Evolutionary conservation across 2,113 vertebrate genomes (phyloP), one percentile per base, ranked within the genome.

Genomic region (Hydropotes inermis): DNA sequence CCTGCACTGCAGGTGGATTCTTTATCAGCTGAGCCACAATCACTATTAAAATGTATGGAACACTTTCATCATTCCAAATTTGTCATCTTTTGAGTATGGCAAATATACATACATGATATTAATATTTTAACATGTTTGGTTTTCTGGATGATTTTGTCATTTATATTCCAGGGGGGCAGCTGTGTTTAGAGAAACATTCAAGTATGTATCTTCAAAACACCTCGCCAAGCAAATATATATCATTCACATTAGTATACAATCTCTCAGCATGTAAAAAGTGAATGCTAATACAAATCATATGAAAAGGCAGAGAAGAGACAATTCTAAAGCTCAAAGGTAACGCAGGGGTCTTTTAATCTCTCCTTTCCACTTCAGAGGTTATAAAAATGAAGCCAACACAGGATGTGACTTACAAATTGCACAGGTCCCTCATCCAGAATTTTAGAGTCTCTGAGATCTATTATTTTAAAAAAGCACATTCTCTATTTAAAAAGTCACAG

Each of bases 141-240:
- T 97, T 96, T 81, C 86, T 86, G 81, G 23, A 83, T 90, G 50
- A 61, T 19, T 97, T 54, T 91, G 30, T 47, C 78, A 81, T 87
- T 86, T 95, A 23, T 67, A 87, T 89, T 92, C 64, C 28, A 84
- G n/a, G 50, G 61, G 67, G 76, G 23, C 14, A 86, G 64, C 45
- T 97, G 12, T 45, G 74, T 16, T 97, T 95, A 97, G 27, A 96
- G 89, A 93, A 95, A 85, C 87, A 93, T 82, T 96, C 94, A 91
- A 93, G 92, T 85, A 89, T 89, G 64, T 27, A 83, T 61, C 78
- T 93, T 94, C 39, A 76, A 97, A 97, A 96, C 91, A 86, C 67
- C 45, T 95, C 55, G 16, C 74, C 39, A 85, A 82, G 93, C 43
- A 83, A n/a, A 94, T 87, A 83, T 0, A 89, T 45, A 95, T 67